A percentile compares a stretch with the other conserved stretches of the same genome.
Evolutionary conservation across 2,113 vertebrate species (phyloP).

Genomic region (Dicrurus megarhynchus): DNA sequence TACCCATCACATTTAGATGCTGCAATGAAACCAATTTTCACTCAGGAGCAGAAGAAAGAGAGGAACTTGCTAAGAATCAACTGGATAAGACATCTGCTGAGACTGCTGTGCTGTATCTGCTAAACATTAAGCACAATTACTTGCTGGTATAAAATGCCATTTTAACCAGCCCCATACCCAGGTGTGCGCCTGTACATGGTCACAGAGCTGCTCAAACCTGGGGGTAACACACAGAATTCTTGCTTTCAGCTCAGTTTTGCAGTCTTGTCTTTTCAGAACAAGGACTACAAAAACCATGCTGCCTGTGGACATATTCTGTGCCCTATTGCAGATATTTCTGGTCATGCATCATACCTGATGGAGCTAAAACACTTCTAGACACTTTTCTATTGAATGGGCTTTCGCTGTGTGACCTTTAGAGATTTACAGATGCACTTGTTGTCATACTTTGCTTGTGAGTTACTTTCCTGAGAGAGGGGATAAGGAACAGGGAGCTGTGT

Average conservation of each 20-base stretch:
- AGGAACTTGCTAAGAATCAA: background rate
- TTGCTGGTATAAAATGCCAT: background rate
- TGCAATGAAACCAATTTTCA: conserved; percentile 3
- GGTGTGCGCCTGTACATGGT: background rate
- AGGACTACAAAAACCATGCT: background rate
- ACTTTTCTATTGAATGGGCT: accelerated
- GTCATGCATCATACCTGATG: background rate
- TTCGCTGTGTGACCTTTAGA: background rate
- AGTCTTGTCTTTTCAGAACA: background rate
- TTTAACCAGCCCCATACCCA: background rate
- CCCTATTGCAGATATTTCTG: background rate
- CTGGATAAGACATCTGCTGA: background rate
- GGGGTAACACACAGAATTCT: background rate
- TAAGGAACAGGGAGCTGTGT: background rate
- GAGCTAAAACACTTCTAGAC: background rate
- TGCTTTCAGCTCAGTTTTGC: background rate
- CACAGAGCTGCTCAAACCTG: background rate
- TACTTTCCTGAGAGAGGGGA: background rate
- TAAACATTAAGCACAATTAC: background rate
- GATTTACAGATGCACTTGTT: background rate
- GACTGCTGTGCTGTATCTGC: conserved; percentile 5
- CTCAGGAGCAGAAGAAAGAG: background rate
- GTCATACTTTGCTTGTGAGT: background rate
- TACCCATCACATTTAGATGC: conserved; percentile 2
- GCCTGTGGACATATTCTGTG: background rate